phyloP scores from a whole-genome alignment of 2,888 invertebrate species.

The Megalurothrips usitatus region DNA sequence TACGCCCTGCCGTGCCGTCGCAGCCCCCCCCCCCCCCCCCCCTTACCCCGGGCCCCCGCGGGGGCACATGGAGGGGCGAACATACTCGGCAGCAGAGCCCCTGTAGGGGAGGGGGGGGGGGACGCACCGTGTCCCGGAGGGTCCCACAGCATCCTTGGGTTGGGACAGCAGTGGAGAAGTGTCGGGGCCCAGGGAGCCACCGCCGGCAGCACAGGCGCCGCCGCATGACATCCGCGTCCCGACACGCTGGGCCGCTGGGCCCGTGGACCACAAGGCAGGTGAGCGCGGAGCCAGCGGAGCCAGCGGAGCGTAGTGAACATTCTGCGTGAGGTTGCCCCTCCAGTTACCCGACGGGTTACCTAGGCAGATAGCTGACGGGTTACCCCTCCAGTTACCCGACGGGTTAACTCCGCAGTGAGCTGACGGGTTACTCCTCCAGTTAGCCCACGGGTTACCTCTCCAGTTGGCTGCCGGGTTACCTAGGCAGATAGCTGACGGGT shows the following conservation, averaged over 20 bases:
- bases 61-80: not conserved
- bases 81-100: not conserved
- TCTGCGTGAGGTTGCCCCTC: too few species aligned
- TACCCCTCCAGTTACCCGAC: too few species aligned
- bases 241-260: too few species aligned
- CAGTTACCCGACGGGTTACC: not conserved
- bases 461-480: not conserved
- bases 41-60: not conserved
- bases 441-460: not conserved
- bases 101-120: not conserved
- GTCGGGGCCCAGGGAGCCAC: too few species aligned
- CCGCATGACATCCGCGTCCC: too few species aligned
- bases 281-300: too few species aligned
- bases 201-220: too few species aligned
- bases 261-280: too few species aligned
- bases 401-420: not conserved
- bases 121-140: not conserved
- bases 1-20: not conserved
- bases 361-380: too few species aligned
- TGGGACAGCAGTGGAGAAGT: too few species aligned
- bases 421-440: not conserved
- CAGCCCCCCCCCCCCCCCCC: not conserved
- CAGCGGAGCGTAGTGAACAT: too few species aligned
- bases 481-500: too few species aligned
- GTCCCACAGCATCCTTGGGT: not conserved